Evolutionary conservation across 2,113 vertebrate species (phyloP).

Genomic region (Macquaria ambigua): DNA sequence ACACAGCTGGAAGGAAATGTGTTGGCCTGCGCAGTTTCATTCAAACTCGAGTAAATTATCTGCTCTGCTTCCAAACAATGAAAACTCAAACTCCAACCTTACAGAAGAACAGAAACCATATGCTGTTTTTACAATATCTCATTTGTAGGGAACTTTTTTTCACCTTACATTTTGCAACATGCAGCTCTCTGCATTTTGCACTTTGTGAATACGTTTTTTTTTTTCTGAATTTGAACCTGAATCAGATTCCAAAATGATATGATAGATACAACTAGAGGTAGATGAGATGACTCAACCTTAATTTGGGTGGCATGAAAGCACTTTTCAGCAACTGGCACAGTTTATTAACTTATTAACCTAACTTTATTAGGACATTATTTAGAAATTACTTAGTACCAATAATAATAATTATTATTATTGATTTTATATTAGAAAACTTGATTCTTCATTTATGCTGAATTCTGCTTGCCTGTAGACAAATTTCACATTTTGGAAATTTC

Average conservation of each 20-base stretch:
- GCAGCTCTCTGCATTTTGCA: neutral
- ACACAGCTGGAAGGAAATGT: constrained; percentile 23
- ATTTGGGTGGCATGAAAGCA: neutral
- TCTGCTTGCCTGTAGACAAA: too few species aligned
- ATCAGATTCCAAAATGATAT: neutral
- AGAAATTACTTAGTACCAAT: too few species aligned
- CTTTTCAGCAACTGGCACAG: too few species aligned
- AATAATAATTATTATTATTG: too few species aligned
- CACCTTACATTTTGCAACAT: neutral
- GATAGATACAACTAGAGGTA: neutral
- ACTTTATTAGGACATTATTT: too few species aligned
- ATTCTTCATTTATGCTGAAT: too few species aligned
- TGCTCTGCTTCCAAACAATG: neutral
- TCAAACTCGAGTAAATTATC: neutral
- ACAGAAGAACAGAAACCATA: neutral
- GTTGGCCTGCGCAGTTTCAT: neutral
- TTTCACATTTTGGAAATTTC: neutral
- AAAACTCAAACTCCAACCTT: neutral
- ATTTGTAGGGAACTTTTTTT: neutral
- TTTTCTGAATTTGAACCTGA: neutral
- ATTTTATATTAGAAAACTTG: too few species aligned
- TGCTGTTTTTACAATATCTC: neutral
- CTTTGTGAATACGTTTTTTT: neutral
- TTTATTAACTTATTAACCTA: too few species aligned
- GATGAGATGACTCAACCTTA: neutral